Evolutionary conservation across 2,797 vertebrate species (phyloP).

Genomic region (Alectoris magna): DNA sequence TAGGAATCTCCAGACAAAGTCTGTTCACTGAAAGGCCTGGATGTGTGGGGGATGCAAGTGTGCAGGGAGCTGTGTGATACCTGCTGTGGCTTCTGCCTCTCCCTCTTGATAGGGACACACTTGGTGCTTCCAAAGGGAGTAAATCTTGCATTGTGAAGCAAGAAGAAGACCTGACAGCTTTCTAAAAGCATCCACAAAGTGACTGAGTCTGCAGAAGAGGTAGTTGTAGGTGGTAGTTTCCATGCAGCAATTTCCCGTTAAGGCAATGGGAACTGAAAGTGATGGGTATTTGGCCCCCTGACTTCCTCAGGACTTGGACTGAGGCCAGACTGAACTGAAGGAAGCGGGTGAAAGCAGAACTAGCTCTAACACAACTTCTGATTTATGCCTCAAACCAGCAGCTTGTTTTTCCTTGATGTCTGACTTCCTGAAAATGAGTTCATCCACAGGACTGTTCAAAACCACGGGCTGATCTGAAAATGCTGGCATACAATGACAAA

Average conservation of each 20-base stretch:
- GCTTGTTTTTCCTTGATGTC: background rate
- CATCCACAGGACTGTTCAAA: background rate
- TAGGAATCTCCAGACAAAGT: background rate
- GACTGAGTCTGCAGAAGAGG: background rate
- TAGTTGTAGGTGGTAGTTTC: background rate
- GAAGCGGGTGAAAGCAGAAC: constrained; percentile 17
- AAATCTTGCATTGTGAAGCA: background rate
- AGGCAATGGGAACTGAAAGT: constrained; percentile 38
- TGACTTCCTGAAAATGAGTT: background rate
- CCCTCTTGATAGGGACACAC: fast-evolving
- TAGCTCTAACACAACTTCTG: background rate
- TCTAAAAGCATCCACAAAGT: background rate
- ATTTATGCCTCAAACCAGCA: background rate
- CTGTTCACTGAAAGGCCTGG: background rate
- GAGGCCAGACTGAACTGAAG: background rate
- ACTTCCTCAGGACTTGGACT: background rate
- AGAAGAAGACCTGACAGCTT: background rate
- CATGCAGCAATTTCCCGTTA: background rate
- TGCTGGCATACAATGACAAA: background rate
- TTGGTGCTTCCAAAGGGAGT: background rate
- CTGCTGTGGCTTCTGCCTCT: background rate
- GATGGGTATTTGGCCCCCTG: background rate
- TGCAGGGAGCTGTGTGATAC: fast-evolving
- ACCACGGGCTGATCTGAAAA: background rate
- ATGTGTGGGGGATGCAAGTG: background rate